A percentile compares a stretch with the other conserved stretches of the same genome.
phyloP scores from a whole-genome alignment of 2,113 vertebrate species.

The Phylloscopus trochilus region DNA sequence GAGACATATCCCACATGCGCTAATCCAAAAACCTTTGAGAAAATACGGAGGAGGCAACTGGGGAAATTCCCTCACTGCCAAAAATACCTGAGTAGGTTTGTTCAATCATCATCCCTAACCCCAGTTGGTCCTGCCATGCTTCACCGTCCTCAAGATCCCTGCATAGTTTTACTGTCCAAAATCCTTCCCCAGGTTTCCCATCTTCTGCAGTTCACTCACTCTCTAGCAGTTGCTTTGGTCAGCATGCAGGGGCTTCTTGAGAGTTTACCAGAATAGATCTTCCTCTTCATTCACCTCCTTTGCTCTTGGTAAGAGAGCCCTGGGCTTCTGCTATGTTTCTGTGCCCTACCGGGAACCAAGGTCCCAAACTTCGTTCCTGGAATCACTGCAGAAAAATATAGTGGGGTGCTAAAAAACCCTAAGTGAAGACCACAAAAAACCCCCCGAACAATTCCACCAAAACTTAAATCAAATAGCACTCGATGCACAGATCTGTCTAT shows the following conservation, averaged over 20 bases:
- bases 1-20: not conserved
- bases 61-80: not conserved
- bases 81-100: not conserved
- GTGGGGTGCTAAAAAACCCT: not conserved
- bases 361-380: constrained; percentile 7
- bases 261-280: not conserved
- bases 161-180: not conserved
- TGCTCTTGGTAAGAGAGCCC: not conserved
- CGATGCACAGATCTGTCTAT: constrained; percentile 1
- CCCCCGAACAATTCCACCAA: not conserved
- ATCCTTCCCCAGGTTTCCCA: not conserved
- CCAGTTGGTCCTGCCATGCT: not conserved
- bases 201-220: not conserved
- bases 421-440: not conserved
- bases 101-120: not conserved
- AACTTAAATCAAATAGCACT: constrained; percentile 22
- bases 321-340: not conserved
- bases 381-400: constrained; percentile 31
- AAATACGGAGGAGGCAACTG: not conserved
- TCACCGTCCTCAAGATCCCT: not conserved
- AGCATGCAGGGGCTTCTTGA: not conserved
- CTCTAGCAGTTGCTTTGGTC: not conserved
- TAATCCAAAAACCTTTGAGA: not conserved
- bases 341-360: constrained; percentile 25
- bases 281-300: not conserved